Evolutionary conservation across 2,113 vertebrate species (phyloP), one percentile per base, ranked within the genome.

Genomic region (Rhagologus leucostigma): DNA sequence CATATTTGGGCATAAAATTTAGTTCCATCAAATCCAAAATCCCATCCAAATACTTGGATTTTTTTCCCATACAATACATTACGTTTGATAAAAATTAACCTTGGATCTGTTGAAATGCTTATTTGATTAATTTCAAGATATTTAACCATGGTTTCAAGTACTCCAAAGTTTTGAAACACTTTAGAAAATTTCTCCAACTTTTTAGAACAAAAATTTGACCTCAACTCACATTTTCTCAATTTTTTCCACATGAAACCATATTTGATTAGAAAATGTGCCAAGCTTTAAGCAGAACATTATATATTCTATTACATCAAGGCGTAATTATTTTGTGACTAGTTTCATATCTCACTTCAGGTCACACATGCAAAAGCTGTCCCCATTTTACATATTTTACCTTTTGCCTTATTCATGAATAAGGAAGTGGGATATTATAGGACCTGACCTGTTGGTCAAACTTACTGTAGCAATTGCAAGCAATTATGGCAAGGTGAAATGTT

Each of bases 351-450:
- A 52, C 44, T 74, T 94, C n/a, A 53, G 53, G 24, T 89, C 76
- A 86, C 59, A 75, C 39, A 84, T 46, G 59, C 42, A 81, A 94
- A 93, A 33, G 41, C 13, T 86, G 26, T 35, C 5, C 3, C 49
- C 18, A 3, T 87, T 84, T 49, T 55, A 47, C 39, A 70, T 52
- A 60, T 78, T 90, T 75, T 86, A 62, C 17, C 44, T 86, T 86
- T 92, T 87, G 44, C 60, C 91, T 92, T 95, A 89, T 88, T 94
- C 44, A 65, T 92, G 53, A 94, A 82, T 87, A 68, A 16, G 71
- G 41, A 89, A 75, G 24, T 52, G 30, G 42, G 44, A 69, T 91
- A 86, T 84, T 69, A 73, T 8, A 67, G 62, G 59, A 88, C 14
- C 49, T 73, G 68, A 86, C 52, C 33, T 92, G 37, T 37, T 84